Evolutionary conservation across 2,797 vertebrate species (phyloP).

Genomic region (Gallinago solitaria): DNA sequence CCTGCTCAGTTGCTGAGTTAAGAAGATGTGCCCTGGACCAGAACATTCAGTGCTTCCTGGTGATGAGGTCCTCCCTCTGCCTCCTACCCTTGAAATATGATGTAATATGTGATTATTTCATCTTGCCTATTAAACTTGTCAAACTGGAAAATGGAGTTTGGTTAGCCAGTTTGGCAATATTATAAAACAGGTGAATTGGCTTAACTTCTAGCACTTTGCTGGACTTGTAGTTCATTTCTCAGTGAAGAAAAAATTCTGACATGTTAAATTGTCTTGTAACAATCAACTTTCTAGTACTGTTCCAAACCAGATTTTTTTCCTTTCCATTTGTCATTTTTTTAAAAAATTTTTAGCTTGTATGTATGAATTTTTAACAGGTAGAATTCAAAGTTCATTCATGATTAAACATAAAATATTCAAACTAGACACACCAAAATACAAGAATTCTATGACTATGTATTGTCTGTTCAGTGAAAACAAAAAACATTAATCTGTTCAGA

Average conservation of each 20-base stretch:
- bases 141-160: constrained; percentile 41
- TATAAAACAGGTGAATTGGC: background rate
- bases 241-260: background rate
- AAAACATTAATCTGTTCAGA: background rate
- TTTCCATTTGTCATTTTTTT: background rate
- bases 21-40: background rate
- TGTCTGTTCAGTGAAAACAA: constrained; percentile 1
- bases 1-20: constrained; percentile 16
- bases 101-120: constrained; percentile 25
- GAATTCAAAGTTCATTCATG: background rate
- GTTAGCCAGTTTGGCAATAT: background rate
- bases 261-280: background rate
- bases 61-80: background rate
- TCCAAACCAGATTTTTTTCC: background rate
- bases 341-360: background rate
- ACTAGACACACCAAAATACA: background rate
- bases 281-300: background rate
- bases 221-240: background rate
- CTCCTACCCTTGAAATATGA: constrained; percentile 1
- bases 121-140: constrained; percentile 29
- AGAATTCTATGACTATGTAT: background rate
- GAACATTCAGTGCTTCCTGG: background rate
- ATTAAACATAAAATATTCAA: background rate
- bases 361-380: background rate
- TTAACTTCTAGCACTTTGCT: background rate